These are phyloP conservation scores for Peromyscus californicus DNA, from an alignment of 2,113 vertebrate genomes.

Conservation along the genomic window DNA sequence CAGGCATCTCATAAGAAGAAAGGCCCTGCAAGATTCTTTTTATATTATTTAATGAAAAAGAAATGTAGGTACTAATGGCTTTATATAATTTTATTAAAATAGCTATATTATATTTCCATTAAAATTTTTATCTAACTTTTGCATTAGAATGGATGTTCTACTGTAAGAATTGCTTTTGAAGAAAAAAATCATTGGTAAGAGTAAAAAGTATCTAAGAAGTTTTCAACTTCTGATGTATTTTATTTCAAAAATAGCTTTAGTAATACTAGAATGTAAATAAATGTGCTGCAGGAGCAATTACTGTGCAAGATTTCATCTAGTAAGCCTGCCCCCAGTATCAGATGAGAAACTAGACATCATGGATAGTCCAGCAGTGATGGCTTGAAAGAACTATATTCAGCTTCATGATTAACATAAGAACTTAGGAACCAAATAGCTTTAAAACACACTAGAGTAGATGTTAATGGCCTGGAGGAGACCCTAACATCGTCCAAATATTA, in stretches of 20 bases:
- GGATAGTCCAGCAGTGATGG: neutral
- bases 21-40: neutral
- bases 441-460: neutral
- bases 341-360: neutral
- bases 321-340: neutral
- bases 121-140: slow-evolving; percentile 52
- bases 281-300: neutral
- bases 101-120: neutral
- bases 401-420: slow-evolving; percentile 16
- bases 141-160: neutral
- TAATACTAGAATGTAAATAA: neutral
- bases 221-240: slow-evolving; percentile 38
- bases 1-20: neutral
- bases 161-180: neutral
- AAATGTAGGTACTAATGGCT: neutral
- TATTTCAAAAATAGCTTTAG: slow-evolving; percentile 48
- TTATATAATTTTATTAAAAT: slow-evolving; percentile 9
- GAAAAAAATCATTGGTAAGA: slow-evolving; percentile 29
- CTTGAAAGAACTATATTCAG: neutral
- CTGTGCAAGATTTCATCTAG: neutral
- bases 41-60: neutral
- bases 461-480: neutral
- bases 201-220: neutral
- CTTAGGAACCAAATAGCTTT: slow-evolving; percentile 10
- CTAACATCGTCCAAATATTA: slow-evolving; percentile 14